Evolutionary conservation across 2,888 invertebrate genomes (phyloP), one percentile per base, ranked within the genome.

Genomic region (Zele albiditarsus): DNA sequence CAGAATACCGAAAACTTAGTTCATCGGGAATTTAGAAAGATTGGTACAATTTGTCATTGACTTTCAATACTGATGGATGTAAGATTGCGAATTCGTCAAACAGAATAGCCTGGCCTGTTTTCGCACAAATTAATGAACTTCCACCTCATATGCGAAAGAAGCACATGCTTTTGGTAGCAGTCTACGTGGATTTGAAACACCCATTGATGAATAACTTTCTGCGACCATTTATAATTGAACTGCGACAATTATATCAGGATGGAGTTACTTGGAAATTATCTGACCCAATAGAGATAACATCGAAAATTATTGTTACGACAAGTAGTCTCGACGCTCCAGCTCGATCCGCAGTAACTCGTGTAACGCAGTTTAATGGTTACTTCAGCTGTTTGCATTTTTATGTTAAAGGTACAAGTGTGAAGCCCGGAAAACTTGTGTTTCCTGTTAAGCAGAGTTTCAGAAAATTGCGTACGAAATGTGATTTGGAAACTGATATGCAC

Each of bases 111-210:
- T 80, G 76, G 75, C 76, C 80, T 12, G 31, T 80, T 16, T 77
- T 72, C 60, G 60, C 75, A 4, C 73, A 71, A 73, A 58, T 80
- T 14, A 79, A 80, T 42, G 79, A 80, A 66, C 49, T 80, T 2
- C 75, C 80, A 10, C 80, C 78, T 20, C 75, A 78, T 33, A 25
- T 57, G 6, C 58, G 78, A 6, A 76, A 77, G 23, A 77, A 72
- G 38, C 49, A 77, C 46, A 76, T 75, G 67, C 31, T 74, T 6
- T 46, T 78, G n/a, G 73, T 69, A 23, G 78, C 31, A 25, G 23
- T 78, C 2, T 71, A 27, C 16, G 66, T 78, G 3, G 74, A 75
- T 27, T 23, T 71, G 0, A 12, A 28, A 53, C 63, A 78, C 53
- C 78, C 75, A 14, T 1, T 27, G 0, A 66, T 53, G 68, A 71